Percentiles rank a stretch among this genome's conserved stretches.
Conservation (phyloP, 2,888 invertebrate genomes). For the Euzophera pinguis region DNA sequence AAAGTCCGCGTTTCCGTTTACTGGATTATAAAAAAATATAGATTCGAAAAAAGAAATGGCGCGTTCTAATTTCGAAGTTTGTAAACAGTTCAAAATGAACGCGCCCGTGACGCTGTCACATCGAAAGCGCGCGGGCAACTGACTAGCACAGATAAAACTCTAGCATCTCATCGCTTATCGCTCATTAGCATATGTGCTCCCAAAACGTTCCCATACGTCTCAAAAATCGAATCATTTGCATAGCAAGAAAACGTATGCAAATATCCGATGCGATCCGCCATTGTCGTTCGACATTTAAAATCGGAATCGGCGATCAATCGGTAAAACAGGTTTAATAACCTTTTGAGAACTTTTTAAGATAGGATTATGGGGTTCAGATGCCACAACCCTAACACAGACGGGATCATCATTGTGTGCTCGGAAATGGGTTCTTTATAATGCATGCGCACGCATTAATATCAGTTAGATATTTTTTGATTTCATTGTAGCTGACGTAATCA, state of each 20-base stretch:
- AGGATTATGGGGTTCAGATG: constrained; percentile 68
- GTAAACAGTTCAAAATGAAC: constrained; percentile 21
- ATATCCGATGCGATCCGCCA: constrained; percentile 53
- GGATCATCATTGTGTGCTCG: constrained; percentile 60
- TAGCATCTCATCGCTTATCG: constrained; percentile 57
- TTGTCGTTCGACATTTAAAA: constrained; percentile 64
- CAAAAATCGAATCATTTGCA: constrained; percentile 57
- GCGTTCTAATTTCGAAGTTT: constrained; percentile 23
- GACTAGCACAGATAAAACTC: constrained; percentile 60
- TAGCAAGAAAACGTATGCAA: constrained; percentile 74
- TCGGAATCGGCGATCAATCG: constrained; percentile 69
- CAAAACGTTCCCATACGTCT: constrained; percentile 60
- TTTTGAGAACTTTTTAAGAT: constrained; percentile 50
- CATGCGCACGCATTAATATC: constrained; percentile 48
- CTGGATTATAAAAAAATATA: constrained; percentile 16
- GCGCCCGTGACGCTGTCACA: constrained; percentile 46
- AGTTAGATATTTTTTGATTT: constrained; percentile 30
- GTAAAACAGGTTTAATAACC: constrained; percentile 72
- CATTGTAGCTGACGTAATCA: constrained; percentile 31
- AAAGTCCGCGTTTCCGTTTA: constrained; percentile 2
- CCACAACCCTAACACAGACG: constrained; percentile 59
- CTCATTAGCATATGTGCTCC: constrained; percentile 70
- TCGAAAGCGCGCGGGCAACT: constrained; percentile 72
- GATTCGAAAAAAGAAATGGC: neutral
- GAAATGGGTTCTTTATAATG: constrained; percentile 67